Percentiles rank a stretch among this genome's conserved stretches.
Conservation (phyloP, 2,797 vertebrate species). For the Denticeps clupeoides region DNA sequence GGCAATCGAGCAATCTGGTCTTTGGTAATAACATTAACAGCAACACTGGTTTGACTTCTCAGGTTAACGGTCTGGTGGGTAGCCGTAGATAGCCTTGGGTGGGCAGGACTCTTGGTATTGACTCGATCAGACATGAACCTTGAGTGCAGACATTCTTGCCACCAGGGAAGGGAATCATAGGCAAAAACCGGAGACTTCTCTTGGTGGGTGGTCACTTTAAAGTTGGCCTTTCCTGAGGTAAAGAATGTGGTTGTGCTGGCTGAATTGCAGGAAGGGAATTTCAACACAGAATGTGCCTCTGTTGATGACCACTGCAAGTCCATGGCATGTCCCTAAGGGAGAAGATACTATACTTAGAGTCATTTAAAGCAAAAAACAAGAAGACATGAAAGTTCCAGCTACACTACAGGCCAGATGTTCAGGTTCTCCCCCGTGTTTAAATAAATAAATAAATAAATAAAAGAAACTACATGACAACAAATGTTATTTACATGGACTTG, state of each 20-base stretch:
- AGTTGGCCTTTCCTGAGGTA: slow-evolving; percentile 20
- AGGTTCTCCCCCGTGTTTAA: no score
- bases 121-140: neutral
- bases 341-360: neutral
- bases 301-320: slow-evolving; percentile 5
- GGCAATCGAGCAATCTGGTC: no score
- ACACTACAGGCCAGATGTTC: no score
- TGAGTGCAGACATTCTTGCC: neutral
- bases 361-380: no score
- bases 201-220: slow-evolving; percentile 23
- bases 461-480: no score
- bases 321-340: slow-evolving; percentile 9
- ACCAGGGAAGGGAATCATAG: slow-evolving; percentile 24
- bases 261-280: slow-evolving; percentile 5
- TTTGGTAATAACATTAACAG: no score
- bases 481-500: no score
- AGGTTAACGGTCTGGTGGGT: neutral
- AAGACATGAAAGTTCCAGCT: no score
- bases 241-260: slow-evolving; percentile 3
- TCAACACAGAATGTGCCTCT: slow-evolving; percentile 12
- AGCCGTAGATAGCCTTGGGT: neutral
- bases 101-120: neutral
- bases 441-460: no score
- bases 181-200: slow-evolving; percentile 26
- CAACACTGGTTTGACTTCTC: neutral